Percentiles rank a stretch among this genome's conserved stretches.
Evolutionary conservation across 2,888 invertebrate genomes (phyloP).

Genomic region (Drosophila antonietae): DNA sequence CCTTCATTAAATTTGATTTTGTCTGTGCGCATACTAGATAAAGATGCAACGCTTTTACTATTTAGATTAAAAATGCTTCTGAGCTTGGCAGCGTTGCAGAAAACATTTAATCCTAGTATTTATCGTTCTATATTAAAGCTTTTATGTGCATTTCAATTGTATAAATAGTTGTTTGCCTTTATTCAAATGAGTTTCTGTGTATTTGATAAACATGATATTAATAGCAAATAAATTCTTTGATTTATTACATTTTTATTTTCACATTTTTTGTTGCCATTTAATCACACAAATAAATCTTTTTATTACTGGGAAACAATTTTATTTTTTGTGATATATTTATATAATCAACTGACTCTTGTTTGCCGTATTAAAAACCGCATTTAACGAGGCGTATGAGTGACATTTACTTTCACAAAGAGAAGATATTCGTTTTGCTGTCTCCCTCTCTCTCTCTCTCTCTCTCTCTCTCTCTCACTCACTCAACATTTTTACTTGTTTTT

Average conservation of each 20-base stretch:
- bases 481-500: neutral
- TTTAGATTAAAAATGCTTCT: neutral
- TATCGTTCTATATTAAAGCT: neutral
- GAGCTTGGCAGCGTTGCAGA: neutral
- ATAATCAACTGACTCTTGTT: neutral
- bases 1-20: neutral
- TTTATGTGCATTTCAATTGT: neutral
- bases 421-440: neutral
- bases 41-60: neutral
- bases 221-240: constrained; percentile 6
- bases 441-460: too few relatives aligned
- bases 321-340: neutral
- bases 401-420: neutral
- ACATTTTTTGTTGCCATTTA: neutral
- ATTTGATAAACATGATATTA: neutral
- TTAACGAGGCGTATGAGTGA: constrained; percentile 33
- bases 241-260: neutral
- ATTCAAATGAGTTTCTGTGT: neutral
- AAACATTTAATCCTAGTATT: neutral
- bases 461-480: neutral
- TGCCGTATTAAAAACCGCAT: neutral
- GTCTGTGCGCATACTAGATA: neutral
- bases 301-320: neutral
- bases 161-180: neutral
- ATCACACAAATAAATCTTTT: neutral